Conservation (phyloP, 2,888 invertebrate genomes). For the Linnaemya tessellans region DNA sequence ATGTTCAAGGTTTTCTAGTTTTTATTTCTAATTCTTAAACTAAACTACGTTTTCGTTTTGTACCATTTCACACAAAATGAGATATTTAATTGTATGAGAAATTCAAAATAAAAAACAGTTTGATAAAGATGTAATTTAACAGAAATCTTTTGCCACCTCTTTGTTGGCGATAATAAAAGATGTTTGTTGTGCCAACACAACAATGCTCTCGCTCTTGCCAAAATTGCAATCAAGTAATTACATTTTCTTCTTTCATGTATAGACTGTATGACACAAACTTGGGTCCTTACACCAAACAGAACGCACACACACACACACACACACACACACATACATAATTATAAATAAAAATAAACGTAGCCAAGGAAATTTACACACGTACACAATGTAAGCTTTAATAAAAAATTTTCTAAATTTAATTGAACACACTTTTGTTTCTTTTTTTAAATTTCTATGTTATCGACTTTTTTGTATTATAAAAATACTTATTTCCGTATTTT, state of each 20-base stretch:
- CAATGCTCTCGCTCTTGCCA: slow-evolving; percentile 52
- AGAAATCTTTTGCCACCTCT: slow-evolving; percentile 63
- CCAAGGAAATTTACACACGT: neutral
- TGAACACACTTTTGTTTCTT: neutral
- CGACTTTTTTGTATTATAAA: too few relatives aligned
- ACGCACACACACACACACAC: neutral
- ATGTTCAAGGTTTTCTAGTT: slow-evolving; percentile 23
- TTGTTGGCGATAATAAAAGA: slow-evolving; percentile 44
- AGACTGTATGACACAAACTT: slow-evolving; percentile 41
- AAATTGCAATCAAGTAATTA: slow-evolving; percentile 69
- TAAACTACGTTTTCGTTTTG: neutral
- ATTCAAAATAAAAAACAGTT: slow-evolving; percentile 21
- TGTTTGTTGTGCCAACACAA: slow-evolving; percentile 54
- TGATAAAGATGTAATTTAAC: slow-evolving; percentile 56
- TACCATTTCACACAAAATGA: slow-evolving; percentile 29
- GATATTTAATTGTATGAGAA: slow-evolving; percentile 49
- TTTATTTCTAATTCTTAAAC: neutral
- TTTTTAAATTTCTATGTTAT: neutral
- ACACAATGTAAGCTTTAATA: slow-evolving; percentile 21
- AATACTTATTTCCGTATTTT: neutral
- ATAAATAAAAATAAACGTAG: neutral
- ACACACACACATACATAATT: neutral
- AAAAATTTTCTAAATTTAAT: neutral
- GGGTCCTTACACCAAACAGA: neutral
- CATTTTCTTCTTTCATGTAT: slow-evolving; percentile 41